Conservation (phyloP, 2,888 invertebrate species). For the Pandemis heparana region DNA sequence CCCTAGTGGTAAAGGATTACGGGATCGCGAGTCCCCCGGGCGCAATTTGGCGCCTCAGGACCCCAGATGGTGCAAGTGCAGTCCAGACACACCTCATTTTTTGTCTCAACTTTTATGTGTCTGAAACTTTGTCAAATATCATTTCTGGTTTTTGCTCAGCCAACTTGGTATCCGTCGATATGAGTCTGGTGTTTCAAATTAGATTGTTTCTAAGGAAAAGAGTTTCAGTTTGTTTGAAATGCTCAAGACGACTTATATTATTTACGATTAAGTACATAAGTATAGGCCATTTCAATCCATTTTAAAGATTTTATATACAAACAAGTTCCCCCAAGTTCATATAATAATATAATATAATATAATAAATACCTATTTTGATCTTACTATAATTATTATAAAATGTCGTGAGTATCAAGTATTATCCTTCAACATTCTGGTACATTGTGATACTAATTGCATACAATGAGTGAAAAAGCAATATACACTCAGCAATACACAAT, state of each 20-base stretch:
- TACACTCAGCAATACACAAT: too few relatives aligned
- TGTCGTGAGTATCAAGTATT: too few relatives aligned
- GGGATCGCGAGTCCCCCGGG: constrained; percentile 54
- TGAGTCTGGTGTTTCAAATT: neutral
- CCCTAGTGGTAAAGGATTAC: constrained; percentile 24
- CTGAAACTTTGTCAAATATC: constrained; percentile 26
- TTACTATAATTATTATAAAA: too few relatives aligned
- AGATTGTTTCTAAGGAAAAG: neutral
- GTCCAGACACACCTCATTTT: constrained; percentile 49
- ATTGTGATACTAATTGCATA: too few relatives aligned
- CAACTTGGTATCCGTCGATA: neutral
- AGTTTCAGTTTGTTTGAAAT: neutral
- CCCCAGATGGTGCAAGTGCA: constrained; percentile 55
- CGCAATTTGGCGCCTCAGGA: constrained; percentile 59
- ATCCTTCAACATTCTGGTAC: too few relatives aligned
- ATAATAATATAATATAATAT: too few relatives aligned
- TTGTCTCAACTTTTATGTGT: constrained; percentile 48
- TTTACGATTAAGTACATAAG: too few relatives aligned
- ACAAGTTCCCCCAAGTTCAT: too few relatives aligned
- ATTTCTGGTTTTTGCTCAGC: constrained; percentile 7
- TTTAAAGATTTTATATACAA: too few relatives aligned
- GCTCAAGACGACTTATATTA: neutral
- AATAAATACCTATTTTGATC: too few relatives aligned
- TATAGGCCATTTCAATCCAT: too few relatives aligned
- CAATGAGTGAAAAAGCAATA: too few relatives aligned